Conservation (phyloP, 2,113 vertebrate species). For the Peromyscus californicus region DNA sequence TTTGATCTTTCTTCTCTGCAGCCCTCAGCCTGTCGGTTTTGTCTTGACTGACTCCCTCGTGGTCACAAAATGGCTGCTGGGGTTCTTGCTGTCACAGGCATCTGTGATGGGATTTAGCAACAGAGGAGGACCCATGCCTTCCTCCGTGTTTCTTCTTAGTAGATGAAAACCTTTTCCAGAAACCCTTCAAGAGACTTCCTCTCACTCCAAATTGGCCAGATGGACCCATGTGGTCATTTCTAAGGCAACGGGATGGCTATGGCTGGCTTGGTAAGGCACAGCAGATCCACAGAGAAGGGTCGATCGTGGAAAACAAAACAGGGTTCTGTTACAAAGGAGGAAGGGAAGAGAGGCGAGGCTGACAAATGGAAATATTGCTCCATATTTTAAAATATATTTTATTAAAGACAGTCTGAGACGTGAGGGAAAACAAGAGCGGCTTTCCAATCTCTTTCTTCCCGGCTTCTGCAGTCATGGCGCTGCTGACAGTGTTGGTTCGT, state of each 20-base stretch:
- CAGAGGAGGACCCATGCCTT: neutral
- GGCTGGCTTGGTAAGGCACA: neutral
- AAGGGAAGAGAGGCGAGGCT: neutral
- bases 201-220: neutral
- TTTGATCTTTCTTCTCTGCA: conserved; percentile 46
- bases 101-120: neutral
- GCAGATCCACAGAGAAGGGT: neutral
- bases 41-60: conserved; percentile 27
- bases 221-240: neutral
- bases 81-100: conserved; percentile 24
- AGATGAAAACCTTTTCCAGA: neutral
- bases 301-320: neutral
- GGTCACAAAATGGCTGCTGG: conserved; percentile 53
- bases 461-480: neutral
- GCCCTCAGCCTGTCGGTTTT: neutral
- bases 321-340: neutral
- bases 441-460: neutral
- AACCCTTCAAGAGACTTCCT: neutral
- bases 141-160: neutral
- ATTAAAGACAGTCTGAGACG: neutral
- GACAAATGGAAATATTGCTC: conserved; percentile 27
- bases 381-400: neutral
- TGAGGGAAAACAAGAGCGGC: neutral
- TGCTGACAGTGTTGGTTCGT: neutral
- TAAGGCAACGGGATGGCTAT: neutral